phyloP scores from a whole-genome alignment of 2,113 vertebrate species.

The Chitala chitala region DNA sequence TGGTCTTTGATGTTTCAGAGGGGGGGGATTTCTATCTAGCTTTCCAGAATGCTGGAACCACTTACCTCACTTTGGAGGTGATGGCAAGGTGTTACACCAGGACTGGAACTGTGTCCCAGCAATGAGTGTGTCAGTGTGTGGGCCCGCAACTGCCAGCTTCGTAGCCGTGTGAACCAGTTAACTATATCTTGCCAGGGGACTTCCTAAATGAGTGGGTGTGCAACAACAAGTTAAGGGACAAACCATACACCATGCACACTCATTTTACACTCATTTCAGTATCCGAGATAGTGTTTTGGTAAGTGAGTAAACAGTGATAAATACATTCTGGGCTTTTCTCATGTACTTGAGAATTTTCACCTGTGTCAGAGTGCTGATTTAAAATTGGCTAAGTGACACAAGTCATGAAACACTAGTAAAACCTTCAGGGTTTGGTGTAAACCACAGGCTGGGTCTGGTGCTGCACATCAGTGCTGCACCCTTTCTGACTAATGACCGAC shows the following conservation, averaged over 20 bases:
- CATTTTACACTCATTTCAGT: neutral
- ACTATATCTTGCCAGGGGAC: constrained; percentile 9
- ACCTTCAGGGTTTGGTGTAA: too few species aligned
- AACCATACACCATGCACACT: neutral
- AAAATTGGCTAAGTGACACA: too few species aligned
- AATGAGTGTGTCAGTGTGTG: neutral
- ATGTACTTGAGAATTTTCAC: neutral
- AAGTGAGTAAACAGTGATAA: neutral
- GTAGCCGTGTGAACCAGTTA: neutral
- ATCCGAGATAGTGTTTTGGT: neutral
- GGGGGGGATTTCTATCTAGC: neutral
- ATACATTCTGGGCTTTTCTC: neutral
- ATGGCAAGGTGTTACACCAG: neutral
- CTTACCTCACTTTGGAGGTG: neutral
- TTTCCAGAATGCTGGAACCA: neutral
- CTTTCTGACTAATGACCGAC: too few species aligned
- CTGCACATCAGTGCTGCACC: too few species aligned
- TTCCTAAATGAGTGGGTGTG: neutral
- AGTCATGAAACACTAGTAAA: too few species aligned
- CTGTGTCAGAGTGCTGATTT: neutral
- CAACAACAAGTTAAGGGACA: neutral
- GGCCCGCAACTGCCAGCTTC: neutral
- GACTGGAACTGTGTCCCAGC: neutral
- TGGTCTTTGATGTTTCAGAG: neutral
- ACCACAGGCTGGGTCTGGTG: too few species aligned